Percentiles rank a stretch among this genome's conserved stretches.
Conservation (phyloP, 2,113 vertebrate genomes). For the Lepus americanus region DNA sequence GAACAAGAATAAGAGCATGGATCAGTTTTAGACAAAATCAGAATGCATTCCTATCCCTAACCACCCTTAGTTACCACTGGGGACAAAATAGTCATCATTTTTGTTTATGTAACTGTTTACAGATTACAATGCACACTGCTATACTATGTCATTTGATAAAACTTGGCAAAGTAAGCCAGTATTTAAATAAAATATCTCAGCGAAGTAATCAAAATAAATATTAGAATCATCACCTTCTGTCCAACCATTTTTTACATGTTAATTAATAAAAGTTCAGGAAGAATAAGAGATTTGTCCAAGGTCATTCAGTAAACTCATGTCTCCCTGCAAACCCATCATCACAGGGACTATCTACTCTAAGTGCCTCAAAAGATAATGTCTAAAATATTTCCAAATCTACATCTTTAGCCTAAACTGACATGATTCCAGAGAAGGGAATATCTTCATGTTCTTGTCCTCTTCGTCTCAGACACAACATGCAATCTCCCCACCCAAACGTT, state of each 20-base stretch:
- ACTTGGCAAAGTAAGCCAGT: background rate
- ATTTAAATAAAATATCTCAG: constrained; percentile 47
- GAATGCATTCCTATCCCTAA: constrained; percentile 52
- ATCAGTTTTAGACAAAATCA: constrained; percentile 46
- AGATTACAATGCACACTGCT: constrained; percentile 43
- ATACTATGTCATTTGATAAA: background rate
- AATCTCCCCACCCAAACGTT: background rate
- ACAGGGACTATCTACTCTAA: background rate
- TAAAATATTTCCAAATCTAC: background rate
- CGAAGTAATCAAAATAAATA: background rate
- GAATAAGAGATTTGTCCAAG: constrained; percentile 4
- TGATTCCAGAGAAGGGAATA: background rate
- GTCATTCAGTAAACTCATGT: constrained; percentile 18
- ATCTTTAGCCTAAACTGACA: background rate
- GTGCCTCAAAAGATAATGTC: background rate
- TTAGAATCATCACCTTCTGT: background rate
- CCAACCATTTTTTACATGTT: background rate
- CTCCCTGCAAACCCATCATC: constrained; percentile 2
- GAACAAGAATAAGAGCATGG: background rate
- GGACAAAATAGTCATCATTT: constrained; percentile 49
- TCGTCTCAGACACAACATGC: background rate
- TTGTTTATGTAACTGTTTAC: constrained; percentile 4
- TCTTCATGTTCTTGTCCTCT: background rate
- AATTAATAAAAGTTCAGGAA: constrained; percentile 19
- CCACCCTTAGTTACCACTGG: background rate